Percentiles rank a stretch among this genome's conserved stretches.
Evolutionary conservation across 2,797 vertebrate species (phyloP).

Genomic region (Sebastes aleutianus): DNA sequence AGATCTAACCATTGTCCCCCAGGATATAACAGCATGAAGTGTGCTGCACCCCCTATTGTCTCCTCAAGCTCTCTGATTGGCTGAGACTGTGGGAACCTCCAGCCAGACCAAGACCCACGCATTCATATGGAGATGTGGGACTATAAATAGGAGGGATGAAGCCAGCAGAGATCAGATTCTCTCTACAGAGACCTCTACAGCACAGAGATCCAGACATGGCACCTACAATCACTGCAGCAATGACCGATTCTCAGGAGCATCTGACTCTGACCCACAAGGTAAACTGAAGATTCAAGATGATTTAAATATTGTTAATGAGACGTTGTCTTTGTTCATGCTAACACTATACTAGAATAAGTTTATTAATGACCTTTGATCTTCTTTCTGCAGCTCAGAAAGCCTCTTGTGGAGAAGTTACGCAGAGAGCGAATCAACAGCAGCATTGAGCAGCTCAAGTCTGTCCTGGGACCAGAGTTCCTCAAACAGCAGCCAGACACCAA

Average conservation of each 20-base stretch:
- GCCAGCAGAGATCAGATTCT: slow-evolving; percentile 54
- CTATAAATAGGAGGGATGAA: slow-evolving; percentile 82
- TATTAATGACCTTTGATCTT: neutral
- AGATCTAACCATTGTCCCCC: slow-evolving; percentile 47
- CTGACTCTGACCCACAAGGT: slow-evolving; percentile 72
- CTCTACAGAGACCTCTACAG: slow-evolving; percentile 35
- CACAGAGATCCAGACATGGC: slow-evolving; percentile 59
- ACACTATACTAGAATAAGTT: neutral
- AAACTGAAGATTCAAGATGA: slow-evolving; percentile 36
- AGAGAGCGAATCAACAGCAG: slow-evolving; percentile 75
- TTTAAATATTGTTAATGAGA: neutral
- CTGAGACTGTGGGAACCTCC: slow-evolving; percentile 87
- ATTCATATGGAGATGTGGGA: slow-evolving; percentile 80
- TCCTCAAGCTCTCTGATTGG: slow-evolving; percentile 78
- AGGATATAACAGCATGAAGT: no score
- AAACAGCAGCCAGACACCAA: slow-evolving; percentile 78
- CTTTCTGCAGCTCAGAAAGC: slow-evolving; percentile 79
- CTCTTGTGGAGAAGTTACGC: slow-evolving; percentile 83
- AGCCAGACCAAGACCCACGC: slow-evolving; percentile 79
- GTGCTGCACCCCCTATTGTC: no score
- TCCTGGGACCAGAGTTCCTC: slow-evolving; percentile 79
- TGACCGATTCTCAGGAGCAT: slow-evolving; percentile 58
- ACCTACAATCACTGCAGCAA: slow-evolving; percentile 50
- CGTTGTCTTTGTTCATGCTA: neutral
- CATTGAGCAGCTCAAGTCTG: slow-evolving; percentile 75